These are phyloP conservation scores for Limenitis arthemis DNA, from an alignment of 2,888 invertebrate genomes.

Conservation along the genomic window DNA sequence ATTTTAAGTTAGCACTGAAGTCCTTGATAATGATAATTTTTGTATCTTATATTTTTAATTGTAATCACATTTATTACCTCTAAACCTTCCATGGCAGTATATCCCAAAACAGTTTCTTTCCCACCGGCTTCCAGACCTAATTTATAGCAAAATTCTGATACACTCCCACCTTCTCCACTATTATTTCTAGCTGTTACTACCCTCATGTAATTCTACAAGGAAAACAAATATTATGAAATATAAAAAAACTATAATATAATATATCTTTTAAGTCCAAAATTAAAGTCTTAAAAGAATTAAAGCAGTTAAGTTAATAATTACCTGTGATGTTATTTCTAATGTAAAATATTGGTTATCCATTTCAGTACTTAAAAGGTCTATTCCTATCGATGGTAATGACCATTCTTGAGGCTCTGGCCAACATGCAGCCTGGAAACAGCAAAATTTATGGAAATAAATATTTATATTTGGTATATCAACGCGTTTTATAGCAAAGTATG, in stretches of 20 bases:
- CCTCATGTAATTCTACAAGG: conserved; percentile 63
- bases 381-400: conserved; percentile 49
- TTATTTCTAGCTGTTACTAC: conserved; percentile 49
- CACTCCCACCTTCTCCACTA: conserved; percentile 39
- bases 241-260: not conserved
- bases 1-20: too few species aligned
- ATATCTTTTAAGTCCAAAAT: too few species aligned
- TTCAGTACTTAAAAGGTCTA: conserved; percentile 48
- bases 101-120: conserved; percentile 58
- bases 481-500: too few species aligned
- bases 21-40: too few species aligned
- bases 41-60: too few species aligned
- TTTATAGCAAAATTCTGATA: conserved; percentile 62
- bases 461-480: too few species aligned
- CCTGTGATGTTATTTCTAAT: conserved; percentile 59
- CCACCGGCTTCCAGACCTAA: conserved; percentile 56
- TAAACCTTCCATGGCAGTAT: conserved; percentile 66
- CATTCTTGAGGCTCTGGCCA: conserved; percentile 59
- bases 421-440: conserved; percentile 47
- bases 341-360: conserved; percentile 55
- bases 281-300: too few species aligned
- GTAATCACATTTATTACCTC: conserved; percentile 41
- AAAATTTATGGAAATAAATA: not conserved
- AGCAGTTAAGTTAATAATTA: conserved; percentile 23
- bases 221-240: not conserved